Conservation (phyloP, 2,888 invertebrate genomes). For the Drosophila buzzatii region DNA sequence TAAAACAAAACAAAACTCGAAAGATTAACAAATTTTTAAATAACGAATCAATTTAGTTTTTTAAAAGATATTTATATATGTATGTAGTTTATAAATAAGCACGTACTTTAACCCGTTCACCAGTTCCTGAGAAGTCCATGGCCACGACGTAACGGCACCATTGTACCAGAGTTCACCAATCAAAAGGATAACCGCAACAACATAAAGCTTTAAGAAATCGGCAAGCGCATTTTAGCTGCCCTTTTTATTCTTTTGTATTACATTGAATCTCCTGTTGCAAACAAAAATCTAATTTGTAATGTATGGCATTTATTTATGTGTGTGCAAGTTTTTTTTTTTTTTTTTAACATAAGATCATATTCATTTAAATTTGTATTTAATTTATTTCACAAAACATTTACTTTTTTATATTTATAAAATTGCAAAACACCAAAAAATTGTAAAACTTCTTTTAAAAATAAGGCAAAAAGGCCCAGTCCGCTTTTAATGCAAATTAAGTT, state of each 20-base stretch:
- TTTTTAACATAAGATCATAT: conserved; percentile 45
- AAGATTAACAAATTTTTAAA: conserved; percentile 40
- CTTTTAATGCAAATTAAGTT: conserved; percentile 60
- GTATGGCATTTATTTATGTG: conserved; percentile 59
- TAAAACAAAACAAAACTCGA: conserved; percentile 1
- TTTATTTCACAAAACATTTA: conserved; percentile 62
- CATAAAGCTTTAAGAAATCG: conserved; percentile 66
- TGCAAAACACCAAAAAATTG: conserved; percentile 58
- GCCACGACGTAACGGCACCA: conserved; percentile 36
- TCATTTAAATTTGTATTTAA: conserved; percentile 42
- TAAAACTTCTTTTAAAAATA: conserved; percentile 18
- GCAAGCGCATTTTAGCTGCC: conserved; percentile 35
- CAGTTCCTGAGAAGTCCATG: conserved; percentile 64
- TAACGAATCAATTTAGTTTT: conserved; percentile 53
- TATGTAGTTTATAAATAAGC: conserved; percentile 43
- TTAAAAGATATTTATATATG: conserved; percentile 44
- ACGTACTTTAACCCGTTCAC: conserved; percentile 54
- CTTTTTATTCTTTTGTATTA: conserved; percentile 57
- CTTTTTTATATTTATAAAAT: conserved; percentile 13
- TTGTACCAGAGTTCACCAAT: conserved; percentile 41
- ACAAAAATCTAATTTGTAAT: conserved; percentile 40
- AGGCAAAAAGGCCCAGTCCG: conserved; percentile 51
- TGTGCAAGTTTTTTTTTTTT: not conserved
- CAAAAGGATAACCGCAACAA: conserved; percentile 41
- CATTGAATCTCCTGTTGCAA: conserved; percentile 54